A percentile compares a stretch with the other conserved stretches of the same genome.
These are phyloP conservation scores for Macropis europaea DNA, from an alignment of 2,888 invertebrate genomes.

Conservation along the genomic window DNA sequence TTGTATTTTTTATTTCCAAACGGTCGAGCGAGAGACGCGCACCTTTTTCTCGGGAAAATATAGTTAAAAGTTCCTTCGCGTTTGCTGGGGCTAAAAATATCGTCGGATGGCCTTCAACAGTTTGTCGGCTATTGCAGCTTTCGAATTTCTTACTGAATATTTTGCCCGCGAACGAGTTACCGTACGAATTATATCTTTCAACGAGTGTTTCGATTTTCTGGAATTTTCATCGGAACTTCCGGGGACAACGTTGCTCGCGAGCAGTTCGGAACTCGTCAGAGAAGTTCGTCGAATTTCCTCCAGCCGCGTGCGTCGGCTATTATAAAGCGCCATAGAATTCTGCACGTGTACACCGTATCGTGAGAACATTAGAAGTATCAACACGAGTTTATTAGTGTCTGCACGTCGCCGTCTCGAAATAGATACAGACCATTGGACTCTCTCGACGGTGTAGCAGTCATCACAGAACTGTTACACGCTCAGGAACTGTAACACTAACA, in stretches of 20 bases:
- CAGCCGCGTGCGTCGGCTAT: neutral
- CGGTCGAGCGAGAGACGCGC: neutral
- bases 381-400: constrained; percentile 58
- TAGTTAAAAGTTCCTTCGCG: neutral
- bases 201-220: no score
- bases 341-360: constrained; percentile 23
- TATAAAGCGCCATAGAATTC: constrained; percentile 5
- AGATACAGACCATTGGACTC: constrained; percentile 53
- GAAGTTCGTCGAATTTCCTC: constrained; percentile 4
- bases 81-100: constrained; percentile 22
- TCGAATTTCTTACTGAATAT: no score
- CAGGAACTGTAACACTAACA: constrained; percentile 40
- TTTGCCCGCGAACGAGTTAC: no score
- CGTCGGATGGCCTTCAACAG: constrained; percentile 17
- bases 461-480: constrained; percentile 47
- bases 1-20: no score
- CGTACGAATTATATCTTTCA: no score
- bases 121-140: neutral
- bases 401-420: constrained; percentile 47
- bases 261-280: no score
- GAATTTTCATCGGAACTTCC: no score
- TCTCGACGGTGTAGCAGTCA: constrained; percentile 40
- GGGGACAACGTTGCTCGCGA: no score
- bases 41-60: neutral
- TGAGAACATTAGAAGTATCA: constrained; percentile 52